Evolutionary conservation across 2,888 invertebrate genomes (phyloP).

Genomic region (Caenorhabditis macrosperma): DNA sequence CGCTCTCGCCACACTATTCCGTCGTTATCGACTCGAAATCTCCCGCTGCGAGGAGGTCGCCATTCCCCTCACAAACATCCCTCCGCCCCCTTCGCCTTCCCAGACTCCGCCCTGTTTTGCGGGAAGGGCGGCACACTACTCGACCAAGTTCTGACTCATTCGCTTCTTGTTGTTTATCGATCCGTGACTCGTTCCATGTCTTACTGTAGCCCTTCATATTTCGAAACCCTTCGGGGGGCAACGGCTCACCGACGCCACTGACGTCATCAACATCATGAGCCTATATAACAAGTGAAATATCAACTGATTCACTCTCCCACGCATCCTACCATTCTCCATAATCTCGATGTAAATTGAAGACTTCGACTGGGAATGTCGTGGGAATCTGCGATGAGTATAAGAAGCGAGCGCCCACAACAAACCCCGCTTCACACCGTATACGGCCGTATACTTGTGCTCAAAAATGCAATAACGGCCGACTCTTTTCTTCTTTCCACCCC

Average conservation of each 20-base stretch:
- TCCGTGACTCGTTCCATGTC: slow-evolving; percentile 16
- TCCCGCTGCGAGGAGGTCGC: slow-evolving; percentile 48
- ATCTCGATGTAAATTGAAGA: slow-evolving; percentile 8
- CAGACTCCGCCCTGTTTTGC: slow-evolving; percentile 48
- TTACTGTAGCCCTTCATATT: slow-evolving; percentile 23
- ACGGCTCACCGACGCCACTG: slow-evolving; percentile 13
- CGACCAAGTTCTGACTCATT: slow-evolving; percentile 37
- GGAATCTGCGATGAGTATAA: slow-evolving; percentile 21
- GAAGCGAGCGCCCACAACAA: slow-evolving; percentile 15
- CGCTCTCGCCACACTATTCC: slow-evolving; percentile 20
- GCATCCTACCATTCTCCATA: slow-evolving; percentile 34
- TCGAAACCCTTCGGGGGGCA: slow-evolving; percentile 17
- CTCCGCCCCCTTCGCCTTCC: slow-evolving; percentile 31
- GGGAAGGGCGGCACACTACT: slow-evolving; percentile 24
- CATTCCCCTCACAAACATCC: slow-evolving; percentile 47
- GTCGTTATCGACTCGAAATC: slow-evolving; percentile 60
- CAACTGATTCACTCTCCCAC: slow-evolving; percentile 34
- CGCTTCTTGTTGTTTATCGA: slow-evolving; percentile 41
- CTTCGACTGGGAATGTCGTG: slow-evolving; percentile 10
- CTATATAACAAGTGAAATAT: slow-evolving; percentile 24
- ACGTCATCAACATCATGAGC: slow-evolving; percentile 26
- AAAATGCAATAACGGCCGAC: slow-evolving; percentile 19
- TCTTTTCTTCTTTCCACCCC: slow-evolving; percentile 20
- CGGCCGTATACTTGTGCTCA: slow-evolving; percentile 1
- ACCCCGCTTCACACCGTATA: background rate